A percentile compares a stretch with the other conserved stretches of the same genome.
Conservation (phyloP, 1,140 invertebrate species). For the Calosoma granatense region DNA sequence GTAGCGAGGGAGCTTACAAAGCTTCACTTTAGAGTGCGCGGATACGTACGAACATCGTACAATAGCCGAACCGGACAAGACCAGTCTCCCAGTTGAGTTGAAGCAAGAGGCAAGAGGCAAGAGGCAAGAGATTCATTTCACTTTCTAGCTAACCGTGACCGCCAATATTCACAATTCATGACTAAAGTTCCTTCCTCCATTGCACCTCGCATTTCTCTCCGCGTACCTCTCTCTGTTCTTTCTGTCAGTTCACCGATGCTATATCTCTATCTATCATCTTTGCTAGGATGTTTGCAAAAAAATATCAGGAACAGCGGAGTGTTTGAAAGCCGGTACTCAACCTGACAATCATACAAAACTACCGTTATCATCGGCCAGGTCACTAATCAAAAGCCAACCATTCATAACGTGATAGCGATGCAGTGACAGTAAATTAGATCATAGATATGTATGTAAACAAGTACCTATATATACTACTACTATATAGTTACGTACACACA, state of each 20-base stretch:
- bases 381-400: constrained; percentile 1
- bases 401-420: constrained; percentile 1
- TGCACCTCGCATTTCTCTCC: constrained; percentile 8
- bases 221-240: not conserved
- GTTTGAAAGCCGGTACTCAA: not conserved
- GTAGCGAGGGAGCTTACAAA: no score
- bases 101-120: no score
- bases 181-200: constrained; percentile 3
- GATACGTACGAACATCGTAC: no score
- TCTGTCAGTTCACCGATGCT: no score
- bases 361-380: not conserved
- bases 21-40: no score
- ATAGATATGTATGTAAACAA: not conserved
- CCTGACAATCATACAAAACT: constrained; percentile 4
- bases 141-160: constrained; percentile 3
- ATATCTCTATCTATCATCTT: not conserved
- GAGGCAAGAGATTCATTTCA: constrained; percentile 4
- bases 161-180: not conserved
- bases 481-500: not conserved
- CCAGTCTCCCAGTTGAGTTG: no score
- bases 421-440: constrained; percentile 9
- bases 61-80: not conserved
- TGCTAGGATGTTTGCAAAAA: not conserved
- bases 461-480: not conserved
- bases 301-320: not conserved